Evolutionary conservation across 2,797 vertebrate species (phyloP).

Genomic region (Pteronotus mesoamericanus): DNA sequence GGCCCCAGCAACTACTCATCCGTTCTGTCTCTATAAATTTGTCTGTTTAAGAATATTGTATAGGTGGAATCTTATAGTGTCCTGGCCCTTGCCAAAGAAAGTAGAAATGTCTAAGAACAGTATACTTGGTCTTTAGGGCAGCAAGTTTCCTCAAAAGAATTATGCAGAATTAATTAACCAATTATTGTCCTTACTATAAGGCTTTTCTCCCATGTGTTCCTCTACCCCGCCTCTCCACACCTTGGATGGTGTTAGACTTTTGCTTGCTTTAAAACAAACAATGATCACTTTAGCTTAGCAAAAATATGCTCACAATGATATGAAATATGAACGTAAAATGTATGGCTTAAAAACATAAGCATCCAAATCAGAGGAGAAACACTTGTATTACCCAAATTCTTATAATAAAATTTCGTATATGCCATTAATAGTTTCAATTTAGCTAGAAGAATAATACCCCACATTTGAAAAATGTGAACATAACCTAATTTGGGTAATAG

Average conservation of each 20-base stretch:
- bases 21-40: neutral
- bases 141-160: neutral
- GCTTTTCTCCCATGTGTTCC: neutral
- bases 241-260: neutral
- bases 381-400: neutral
- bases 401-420: neutral
- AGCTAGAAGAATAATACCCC: neutral
- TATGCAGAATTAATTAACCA: neutral
- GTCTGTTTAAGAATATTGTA: neutral
- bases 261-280: neutral
- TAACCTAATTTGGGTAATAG: neutral
- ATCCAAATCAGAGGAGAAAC: neutral
- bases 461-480: neutral
- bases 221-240: fast-evolving
- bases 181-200: neutral
- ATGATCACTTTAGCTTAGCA: neutral
- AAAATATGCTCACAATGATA: neutral
- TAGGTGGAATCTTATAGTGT: neutral
- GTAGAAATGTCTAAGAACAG: neutral
- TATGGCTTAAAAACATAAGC: neutral
- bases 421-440: neutral
- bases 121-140: neutral
- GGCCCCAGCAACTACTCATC: neutral
- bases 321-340: neutral
- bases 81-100: neutral